These are phyloP conservation scores for Bergia puertoricense DNA, from an alignment of 92 coral and sea anemone genomes.

Conservation along the genomic window DNA sequence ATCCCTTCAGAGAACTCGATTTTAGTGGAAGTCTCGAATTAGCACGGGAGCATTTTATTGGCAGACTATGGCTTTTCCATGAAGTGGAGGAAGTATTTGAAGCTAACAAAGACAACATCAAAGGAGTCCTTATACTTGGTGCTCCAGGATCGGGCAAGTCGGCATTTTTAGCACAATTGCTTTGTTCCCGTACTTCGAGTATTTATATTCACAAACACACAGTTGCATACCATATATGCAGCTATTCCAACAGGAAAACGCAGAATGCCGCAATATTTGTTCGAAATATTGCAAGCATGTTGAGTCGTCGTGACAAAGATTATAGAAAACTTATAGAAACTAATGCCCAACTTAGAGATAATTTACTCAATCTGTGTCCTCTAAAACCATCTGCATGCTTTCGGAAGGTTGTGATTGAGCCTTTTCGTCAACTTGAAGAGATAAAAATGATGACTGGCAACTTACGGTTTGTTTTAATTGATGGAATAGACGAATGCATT, in stretches of 20 bases:
- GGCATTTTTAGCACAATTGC: slow-evolving; percentile 34
- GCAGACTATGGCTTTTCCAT: slow-evolving; percentile 5
- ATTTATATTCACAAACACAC: slow-evolving; percentile 37
- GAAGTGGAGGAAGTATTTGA: slow-evolving; percentile 3
- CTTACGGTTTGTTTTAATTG: background rate
- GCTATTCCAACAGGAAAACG: slow-evolving; percentile 28
- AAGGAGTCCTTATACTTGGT: background rate
- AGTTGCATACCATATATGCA: slow-evolving; percentile 47
- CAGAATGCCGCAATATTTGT: slow-evolving; percentile 46
- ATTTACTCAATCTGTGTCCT: slow-evolving; percentile 29
- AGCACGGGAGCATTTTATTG: background rate
- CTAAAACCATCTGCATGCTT: slow-evolving; percentile 33
- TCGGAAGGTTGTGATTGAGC: background rate
- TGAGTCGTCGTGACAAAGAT: slow-evolving; percentile 16
- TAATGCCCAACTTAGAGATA: slow-evolving; percentile 7
- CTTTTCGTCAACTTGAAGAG: background rate
- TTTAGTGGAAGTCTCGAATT: background rate
- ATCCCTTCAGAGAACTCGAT: background rate
- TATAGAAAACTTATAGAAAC: slow-evolving; percentile 4
- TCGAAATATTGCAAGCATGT: slow-evolving; percentile 39
- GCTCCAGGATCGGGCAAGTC: slow-evolving; percentile 8
- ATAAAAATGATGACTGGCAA: background rate
- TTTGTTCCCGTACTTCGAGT: slow-evolving; percentile 47
- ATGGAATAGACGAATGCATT: background rate
- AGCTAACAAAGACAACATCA: background rate